These are phyloP conservation scores for Etia nguti DNA, from an alignment of 2,113 vertebrate species.

Conservation along the genomic window DNA sequence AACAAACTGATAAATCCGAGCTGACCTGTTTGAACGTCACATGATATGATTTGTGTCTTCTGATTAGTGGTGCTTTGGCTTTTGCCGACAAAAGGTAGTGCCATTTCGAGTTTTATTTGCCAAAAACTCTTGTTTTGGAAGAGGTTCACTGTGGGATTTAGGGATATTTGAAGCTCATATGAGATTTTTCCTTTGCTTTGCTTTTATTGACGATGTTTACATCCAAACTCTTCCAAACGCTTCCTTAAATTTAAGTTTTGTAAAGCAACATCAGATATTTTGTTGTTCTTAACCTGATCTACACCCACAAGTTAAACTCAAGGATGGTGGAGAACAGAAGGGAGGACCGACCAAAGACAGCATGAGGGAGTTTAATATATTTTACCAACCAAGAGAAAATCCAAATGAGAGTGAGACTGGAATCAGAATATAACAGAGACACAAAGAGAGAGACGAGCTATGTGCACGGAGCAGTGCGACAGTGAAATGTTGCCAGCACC, in stretches of 20 bases:
- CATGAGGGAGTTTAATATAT: not conserved
- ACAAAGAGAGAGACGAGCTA: not conserved
- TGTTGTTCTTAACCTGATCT: not conserved
- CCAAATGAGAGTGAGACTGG: not conserved
- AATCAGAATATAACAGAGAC: not conserved
- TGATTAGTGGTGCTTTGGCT: not conserved
- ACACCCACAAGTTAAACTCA: not conserved
- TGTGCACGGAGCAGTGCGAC: not conserved
- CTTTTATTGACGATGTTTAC: not conserved
- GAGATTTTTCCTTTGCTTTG: not conserved
- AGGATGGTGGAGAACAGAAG: not conserved
- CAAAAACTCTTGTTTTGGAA: not conserved
- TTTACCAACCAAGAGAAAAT: not conserved
- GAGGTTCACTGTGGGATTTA: not conserved
- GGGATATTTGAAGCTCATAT: not conserved
- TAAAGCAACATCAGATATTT: not conserved
- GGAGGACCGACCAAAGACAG: not conserved
- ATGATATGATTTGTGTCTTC: not conserved
- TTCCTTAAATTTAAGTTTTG: not conserved
- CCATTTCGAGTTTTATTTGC: not conserved
- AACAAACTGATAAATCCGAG: not conserved
- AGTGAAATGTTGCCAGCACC: conserved; percentile 9
- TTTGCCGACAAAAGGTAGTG: not conserved
- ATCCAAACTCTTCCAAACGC: not conserved
- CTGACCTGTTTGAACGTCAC: not conserved